These are phyloP conservation scores for Actinia equina DNA, from an alignment of 64 coral and sea anemone species.

Conservation along the genomic window DNA sequence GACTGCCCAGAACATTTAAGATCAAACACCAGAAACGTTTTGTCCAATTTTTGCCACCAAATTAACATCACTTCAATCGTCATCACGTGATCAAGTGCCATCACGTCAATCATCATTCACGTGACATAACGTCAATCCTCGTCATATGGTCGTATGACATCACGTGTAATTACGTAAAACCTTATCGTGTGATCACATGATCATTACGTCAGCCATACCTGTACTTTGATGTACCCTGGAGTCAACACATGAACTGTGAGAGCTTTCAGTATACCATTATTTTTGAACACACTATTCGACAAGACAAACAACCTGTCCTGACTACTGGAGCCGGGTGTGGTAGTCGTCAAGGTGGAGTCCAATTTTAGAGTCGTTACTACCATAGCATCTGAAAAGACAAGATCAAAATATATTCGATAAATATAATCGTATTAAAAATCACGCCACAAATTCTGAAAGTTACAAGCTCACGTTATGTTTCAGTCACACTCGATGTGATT, in stretches of 20 bases:
- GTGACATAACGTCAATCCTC: no score
- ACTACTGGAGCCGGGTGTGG: background rate
- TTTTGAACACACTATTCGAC: constrained; percentile 39
- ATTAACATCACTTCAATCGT: no score
- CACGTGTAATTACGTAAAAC: no score
- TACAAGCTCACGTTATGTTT: background rate
- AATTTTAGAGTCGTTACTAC: background rate
- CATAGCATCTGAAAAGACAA: background rate
- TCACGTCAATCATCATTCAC: no score
- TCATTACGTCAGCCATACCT: constrained; percentile 18
- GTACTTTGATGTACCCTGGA: constrained; percentile 46
- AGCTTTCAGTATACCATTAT: constrained; percentile 29
- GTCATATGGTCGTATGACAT: no score
- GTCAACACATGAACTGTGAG: constrained; percentile 20
- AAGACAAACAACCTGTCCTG: constrained; percentile 1
- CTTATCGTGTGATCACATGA: no score
- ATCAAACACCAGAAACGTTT: no score
- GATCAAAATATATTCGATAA: background rate
- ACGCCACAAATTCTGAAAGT: background rate
- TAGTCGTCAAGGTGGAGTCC: background rate
- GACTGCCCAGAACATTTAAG: no score
- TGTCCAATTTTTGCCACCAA: no score
- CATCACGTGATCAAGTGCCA: no score
- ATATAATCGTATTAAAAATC: no score
- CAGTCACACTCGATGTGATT: no score